Percentiles rank a stretch among this genome's conserved stretches.
These are phyloP conservation scores for Ciconia stormi DNA, from an alignment of 2,113 vertebrate species.

Conservation along the genomic window DNA sequence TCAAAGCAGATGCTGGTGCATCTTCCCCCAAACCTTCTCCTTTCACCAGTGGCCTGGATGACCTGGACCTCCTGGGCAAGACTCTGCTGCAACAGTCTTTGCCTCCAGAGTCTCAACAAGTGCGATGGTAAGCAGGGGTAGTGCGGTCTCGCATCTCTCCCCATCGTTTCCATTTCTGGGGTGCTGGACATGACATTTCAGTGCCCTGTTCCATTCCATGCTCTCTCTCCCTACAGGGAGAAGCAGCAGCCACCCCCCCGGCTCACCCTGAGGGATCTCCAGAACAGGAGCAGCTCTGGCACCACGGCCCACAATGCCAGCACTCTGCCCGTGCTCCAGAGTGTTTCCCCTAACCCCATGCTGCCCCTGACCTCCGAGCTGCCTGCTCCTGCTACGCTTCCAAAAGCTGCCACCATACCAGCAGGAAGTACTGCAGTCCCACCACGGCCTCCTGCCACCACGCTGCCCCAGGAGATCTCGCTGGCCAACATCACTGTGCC, in stretches of 20 bases:
- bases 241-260: slow-evolving; percentile 85
- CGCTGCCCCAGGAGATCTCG: slow-evolving; percentile 75
- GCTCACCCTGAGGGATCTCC: slow-evolving; percentile 89
- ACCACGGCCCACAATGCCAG: slow-evolving; percentile 6
- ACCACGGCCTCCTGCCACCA: slow-evolving; percentile 12
- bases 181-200: background rate
- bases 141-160: rapidly evolving
- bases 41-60: slow-evolving; percentile 83
- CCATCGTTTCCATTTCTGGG: background rate
- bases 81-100: slow-evolving; percentile 91
- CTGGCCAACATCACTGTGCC: slow-evolving; percentile 87
- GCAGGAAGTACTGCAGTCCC: slow-evolving; percentile 19
- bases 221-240: slow-evolving; percentile 76
- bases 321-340: background rate
- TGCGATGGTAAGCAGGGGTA: slow-evolving; percentile 86
- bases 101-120: slow-evolving; percentile 89
- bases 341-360: slow-evolving; percentile 57
- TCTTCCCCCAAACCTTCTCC: slow-evolving; percentile 18
- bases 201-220: background rate
- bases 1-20: slow-evolving; percentile 50
- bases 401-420: background rate
- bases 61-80: slow-evolving; percentile 92
- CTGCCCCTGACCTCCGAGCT: slow-evolving; percentile 52
- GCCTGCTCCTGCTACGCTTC: background rate
- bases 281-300: slow-evolving; percentile 78